phyloP scores from a whole-genome alignment of 2,888 invertebrate species.

The Drosophila koepferae region DNA sequence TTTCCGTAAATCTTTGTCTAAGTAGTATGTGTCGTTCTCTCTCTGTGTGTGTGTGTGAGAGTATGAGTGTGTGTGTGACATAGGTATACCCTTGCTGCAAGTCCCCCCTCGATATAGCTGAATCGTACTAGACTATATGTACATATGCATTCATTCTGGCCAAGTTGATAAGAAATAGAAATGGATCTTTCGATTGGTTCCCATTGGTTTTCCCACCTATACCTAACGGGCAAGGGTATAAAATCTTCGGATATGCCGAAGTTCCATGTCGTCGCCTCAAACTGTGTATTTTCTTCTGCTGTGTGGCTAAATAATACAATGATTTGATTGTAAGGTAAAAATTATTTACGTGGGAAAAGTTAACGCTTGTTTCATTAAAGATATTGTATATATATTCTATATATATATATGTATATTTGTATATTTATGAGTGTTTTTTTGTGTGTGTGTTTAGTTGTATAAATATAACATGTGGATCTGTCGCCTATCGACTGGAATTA shows the following conservation, averaged over 20 bases:
- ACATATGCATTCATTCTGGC: slow-evolving; percentile 21
- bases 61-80: slow-evolving; percentile 34
- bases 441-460: slow-evolving; percentile 7
- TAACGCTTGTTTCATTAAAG: slow-evolving; percentile 69
- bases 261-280: slow-evolving; percentile 11
- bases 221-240: slow-evolving; percentile 23
- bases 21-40: slow-evolving; percentile 39
- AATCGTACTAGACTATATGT: slow-evolving; percentile 28
- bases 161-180: not conserved
- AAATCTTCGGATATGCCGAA: slow-evolving; percentile 21
- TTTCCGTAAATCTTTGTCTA: slow-evolving; percentile 38
- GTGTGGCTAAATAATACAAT: slow-evolving; percentile 60
- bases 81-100: slow-evolving; percentile 30
- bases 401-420: slow-evolving; percentile 2
- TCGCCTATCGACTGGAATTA: slow-evolving; percentile 27
- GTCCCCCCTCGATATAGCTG: slow-evolving; percentile 1
- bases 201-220: not conserved
- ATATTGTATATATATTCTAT: slow-evolving; percentile 13
- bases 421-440: no score
- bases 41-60: slow-evolving; percentile 36
- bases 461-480: slow-evolving; percentile 21
- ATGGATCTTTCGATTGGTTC: not conserved
- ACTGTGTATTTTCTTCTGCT: slow-evolving; percentile 27
- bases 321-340: slow-evolving; percentile 64
- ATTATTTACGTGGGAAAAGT: slow-evolving; percentile 77